Conservation (phyloP, 2,888 invertebrate genomes). For the Orthonychiurus folsomi region DNA sequence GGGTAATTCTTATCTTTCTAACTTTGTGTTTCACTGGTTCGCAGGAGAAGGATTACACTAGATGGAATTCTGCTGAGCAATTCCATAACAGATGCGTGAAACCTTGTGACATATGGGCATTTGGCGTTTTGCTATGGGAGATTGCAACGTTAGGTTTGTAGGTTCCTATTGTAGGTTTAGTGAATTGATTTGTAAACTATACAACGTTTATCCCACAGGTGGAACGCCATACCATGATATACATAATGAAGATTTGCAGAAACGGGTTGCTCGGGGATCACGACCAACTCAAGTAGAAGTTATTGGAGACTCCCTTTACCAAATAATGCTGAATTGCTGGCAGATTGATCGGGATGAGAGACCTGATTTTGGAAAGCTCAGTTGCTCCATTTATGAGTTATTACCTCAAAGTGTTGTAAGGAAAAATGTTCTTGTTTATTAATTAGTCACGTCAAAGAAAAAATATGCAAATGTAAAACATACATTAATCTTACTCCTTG, state of each 20-base stretch:
- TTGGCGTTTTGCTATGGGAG: slow-evolving; percentile 74
- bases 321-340: slow-evolving; percentile 75
- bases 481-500: background rate
- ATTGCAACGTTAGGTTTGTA: slow-evolving; percentile 58
- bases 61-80: slow-evolving; percentile 73
- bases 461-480: background rate
- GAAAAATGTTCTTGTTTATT: too few relatives aligned
- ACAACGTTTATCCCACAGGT: slow-evolving; percentile 44
- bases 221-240: slow-evolving; percentile 68
- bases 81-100: slow-evolving; percentile 57
- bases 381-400: slow-evolving; percentile 38
- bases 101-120: slow-evolving; percentile 75
- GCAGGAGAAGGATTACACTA: slow-evolving; percentile 57
- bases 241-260: slow-evolving; percentile 57
- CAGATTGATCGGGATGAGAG: slow-evolving; percentile 70
- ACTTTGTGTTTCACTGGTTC: slow-evolving; percentile 20
- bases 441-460: background rate
- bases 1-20: slow-evolving; percentile 3
- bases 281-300: slow-evolving; percentile 65
- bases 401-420: slow-evolving; percentile 35
- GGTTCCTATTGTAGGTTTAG: background rate
- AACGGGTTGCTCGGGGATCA: slow-evolving; percentile 59
- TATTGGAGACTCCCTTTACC: slow-evolving; percentile 68
- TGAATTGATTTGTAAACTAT: background rate
- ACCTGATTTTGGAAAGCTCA: slow-evolving; percentile 46